Conservation (phyloP, 2,888 invertebrate genomes). For the Labia minor region DNA sequence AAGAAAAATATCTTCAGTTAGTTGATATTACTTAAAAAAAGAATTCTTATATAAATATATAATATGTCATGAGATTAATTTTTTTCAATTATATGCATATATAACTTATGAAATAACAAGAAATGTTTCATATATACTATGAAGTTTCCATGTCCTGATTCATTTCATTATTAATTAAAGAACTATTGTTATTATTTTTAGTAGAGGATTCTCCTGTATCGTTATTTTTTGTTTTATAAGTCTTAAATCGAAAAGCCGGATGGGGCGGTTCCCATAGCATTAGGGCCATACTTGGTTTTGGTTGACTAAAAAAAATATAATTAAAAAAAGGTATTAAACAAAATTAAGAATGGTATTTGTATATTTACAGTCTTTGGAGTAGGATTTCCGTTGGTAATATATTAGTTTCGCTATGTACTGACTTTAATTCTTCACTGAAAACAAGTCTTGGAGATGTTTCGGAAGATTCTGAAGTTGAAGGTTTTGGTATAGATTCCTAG, state of each 20-base stretch:
- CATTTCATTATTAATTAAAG: neutral
- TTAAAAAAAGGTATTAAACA: neutral
- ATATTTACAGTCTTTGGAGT: constrained; percentile 9
- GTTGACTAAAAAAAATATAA: neutral
- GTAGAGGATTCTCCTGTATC: neutral
- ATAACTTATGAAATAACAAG: too few relatives aligned
- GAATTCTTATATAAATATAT: too few relatives aligned
- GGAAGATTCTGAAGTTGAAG: neutral
- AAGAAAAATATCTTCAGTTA: too few relatives aligned
- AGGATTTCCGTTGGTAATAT: neutral
- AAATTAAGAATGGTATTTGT: neutral
- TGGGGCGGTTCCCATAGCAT: constrained; percentile 68
- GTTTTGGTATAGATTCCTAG: neutral
- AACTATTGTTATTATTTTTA: neutral
- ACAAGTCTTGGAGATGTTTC: neutral
- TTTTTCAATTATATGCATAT: too few relatives aligned
- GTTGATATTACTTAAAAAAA: too few relatives aligned
- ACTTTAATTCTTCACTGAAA: constrained; percentile 14
- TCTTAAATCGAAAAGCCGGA: neutral
- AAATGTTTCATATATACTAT: too few relatives aligned
- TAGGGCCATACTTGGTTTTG: constrained; percentile 60
- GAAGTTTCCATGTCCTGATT: neutral
- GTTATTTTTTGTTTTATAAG: neutral
- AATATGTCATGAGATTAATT: too few relatives aligned
- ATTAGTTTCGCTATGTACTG: neutral